phyloP scores from a whole-genome alignment of 2,888 invertebrate species.

The Orthosia incerta region DNA sequence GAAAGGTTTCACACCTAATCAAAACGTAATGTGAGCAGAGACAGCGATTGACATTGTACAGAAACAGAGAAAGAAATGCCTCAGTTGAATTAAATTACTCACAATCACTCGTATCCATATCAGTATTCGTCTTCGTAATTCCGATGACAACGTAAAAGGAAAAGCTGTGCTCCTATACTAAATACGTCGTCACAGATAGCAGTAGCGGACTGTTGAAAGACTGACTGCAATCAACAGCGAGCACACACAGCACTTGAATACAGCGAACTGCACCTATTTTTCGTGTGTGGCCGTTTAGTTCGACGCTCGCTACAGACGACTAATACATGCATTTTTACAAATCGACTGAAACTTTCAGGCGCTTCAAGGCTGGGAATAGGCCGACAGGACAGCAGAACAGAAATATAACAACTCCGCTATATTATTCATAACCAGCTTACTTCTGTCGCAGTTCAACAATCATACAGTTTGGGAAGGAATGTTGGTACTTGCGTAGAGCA shows the following conservation, averaged over 20 bases:
- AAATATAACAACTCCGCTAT: not conserved
- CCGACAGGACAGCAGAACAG: constrained; percentile 15
- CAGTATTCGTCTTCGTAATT: constrained; percentile 25
- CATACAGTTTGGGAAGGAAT: no score
- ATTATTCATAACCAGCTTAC: not conserved
- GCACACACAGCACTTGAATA: constrained; percentile 45
- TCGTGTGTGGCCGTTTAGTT: constrained; percentile 15
- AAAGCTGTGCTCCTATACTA: constrained; percentile 48
- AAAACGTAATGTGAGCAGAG: constrained; percentile 25
- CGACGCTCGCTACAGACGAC: constrained; percentile 27
- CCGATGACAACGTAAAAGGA: constrained; percentile 59
- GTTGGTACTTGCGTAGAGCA: no score
- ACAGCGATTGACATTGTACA: constrained; percentile 26
- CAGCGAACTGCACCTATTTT: constrained; percentile 31
- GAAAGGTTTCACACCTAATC: not conserved
- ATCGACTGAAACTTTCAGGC: constrained; percentile 26
- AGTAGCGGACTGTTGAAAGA: constrained; percentile 43
- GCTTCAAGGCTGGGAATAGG: constrained; percentile 35
- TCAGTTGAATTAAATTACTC: constrained; percentile 42
- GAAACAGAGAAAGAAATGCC: constrained; percentile 29
- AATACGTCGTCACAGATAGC: constrained; percentile 34
- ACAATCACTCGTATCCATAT: constrained; percentile 44
- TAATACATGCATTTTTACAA: constrained; percentile 32
- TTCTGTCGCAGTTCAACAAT: not conserved
- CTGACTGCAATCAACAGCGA: constrained; percentile 33